Conservation (phyloP, 2,888 invertebrate species). For the Lysandra coridon region DNA sequence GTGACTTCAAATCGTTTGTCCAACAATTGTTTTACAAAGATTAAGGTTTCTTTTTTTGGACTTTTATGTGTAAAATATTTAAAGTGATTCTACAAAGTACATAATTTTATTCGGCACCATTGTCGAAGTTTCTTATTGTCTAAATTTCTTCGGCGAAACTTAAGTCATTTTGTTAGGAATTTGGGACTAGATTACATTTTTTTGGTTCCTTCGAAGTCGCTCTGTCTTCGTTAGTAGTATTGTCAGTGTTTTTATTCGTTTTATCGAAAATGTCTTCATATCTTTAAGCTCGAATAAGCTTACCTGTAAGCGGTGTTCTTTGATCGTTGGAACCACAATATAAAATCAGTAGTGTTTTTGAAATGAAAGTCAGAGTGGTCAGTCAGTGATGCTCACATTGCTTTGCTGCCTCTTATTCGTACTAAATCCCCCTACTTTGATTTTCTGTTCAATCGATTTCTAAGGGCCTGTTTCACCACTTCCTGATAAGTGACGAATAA, state of each 20-base stretch:
- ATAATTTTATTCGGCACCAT: slow-evolving; percentile 24
- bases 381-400: too few relatives aligned
- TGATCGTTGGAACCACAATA: too few relatives aligned
- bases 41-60: not conserved
- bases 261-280: not conserved
- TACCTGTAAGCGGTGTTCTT: not conserved
- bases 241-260: slow-evolving; percentile 7
- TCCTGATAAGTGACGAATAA: too few relatives aligned
- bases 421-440: too few relatives aligned
- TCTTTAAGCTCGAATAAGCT: not conserved
- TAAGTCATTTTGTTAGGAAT: slow-evolving; percentile 14
- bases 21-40: not conserved
- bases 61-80: not conserved
- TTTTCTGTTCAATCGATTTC: too few relatives aligned
- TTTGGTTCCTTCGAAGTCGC: not conserved
- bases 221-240: not conserved
- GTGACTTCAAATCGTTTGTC: not conserved
- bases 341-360: too few relatives aligned
- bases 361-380: too few relatives aligned
- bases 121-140: slow-evolving; percentile 9
- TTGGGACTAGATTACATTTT: not conserved
- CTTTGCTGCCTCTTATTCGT: too few relatives aligned
- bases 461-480: too few relatives aligned
- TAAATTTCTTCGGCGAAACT: slow-evolving; percentile 5
- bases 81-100: not conserved